Evolutionary conservation across 37 sponge, comb jelly and placozoan genomes (phyloP), one percentile per base, ranked within the genome.

Genomic region (Agelas oroides): DNA sequence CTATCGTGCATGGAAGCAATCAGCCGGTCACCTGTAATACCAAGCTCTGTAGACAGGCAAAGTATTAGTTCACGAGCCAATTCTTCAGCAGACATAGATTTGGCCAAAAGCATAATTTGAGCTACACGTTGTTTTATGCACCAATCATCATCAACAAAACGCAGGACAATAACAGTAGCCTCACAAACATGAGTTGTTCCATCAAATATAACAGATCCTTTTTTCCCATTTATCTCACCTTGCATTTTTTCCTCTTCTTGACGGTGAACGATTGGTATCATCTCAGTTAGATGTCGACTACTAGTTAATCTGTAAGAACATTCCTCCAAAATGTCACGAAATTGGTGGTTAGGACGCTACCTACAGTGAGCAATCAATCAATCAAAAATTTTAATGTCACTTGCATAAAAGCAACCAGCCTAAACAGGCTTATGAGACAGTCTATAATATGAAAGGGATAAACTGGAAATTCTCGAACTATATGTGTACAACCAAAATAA

Each of bases 251-350:
- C 24, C 53, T 65, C 2, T 62, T 84, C 84, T 17, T 84, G 27
- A 3, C 38, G 12, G 0, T 36, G 31, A 24, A 84, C 27, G 40
- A 84, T 74, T 8, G 67, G 84, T 18, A 84, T 25, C 13, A 84
- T 30, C 5, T 78, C 35, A 65, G n/a, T 13, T 6, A 78, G 13
- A 63, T 13, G 38, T 36, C 39, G 6, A 15, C 40, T 56, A 2
- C 30, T 11, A 78, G 65, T 2, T 35, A 78, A 40, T 2, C 23
- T 13, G 16, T 35, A 35, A 21, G 62, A 66, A 63, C 38, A 3
- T 24, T 57, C 79, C 63, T 78, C 66, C 34, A 78, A 24, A 33
- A 78, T 18, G 11, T 59, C 79, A 35, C 79, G 79, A 76, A 76
- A 52, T 5, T 56, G 5, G 33, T 46, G n/a, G n/a, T n/a, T n/a